Evolutionary conservation across 92 coral and sea anemone species (phyloP).

Genomic region (Pocillopora meandrina): DNA sequence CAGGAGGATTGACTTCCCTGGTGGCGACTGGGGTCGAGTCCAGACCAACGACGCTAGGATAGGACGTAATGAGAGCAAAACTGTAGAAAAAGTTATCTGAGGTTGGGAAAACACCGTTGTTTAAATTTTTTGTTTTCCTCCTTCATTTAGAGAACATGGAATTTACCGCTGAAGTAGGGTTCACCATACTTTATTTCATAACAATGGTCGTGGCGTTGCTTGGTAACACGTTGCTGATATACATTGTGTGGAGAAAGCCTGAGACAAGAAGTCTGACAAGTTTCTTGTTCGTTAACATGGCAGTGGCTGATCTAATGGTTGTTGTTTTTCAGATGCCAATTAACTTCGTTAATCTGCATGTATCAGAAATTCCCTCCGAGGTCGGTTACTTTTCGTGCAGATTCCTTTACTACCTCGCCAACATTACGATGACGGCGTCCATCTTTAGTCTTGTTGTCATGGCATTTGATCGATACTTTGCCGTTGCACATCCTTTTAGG

Average conservation of each 20-base stretch:
- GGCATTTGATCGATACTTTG: conserved; percentile 62
- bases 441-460: conserved; percentile 52
- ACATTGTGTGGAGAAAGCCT: conserved; percentile 63
- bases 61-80: too few species aligned
- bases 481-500: conserved; percentile 59
- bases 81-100: too few species aligned
- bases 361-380: conserved; percentile 20
- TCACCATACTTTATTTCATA: background rate
- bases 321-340: conserved; percentile 61
- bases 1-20: too few species aligned
- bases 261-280: conserved; percentile 60
- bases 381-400: background rate
- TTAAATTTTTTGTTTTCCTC: too few species aligned
- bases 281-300: conserved; percentile 67
- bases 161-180: background rate
- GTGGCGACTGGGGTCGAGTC: too few species aligned
- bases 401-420: conserved; percentile 32
- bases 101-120: too few species aligned
- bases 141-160: too few species aligned
- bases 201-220: conserved; percentile 26
- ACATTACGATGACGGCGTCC: conserved; percentile 57
- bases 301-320: conserved; percentile 64
- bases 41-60: too few species aligned
- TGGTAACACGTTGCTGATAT: conserved; percentile 56
- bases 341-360: conserved; percentile 40